Evolutionary conservation across 2,113 vertebrate species (phyloP).

Genomic region (Nesoenas mayeri): DNA sequence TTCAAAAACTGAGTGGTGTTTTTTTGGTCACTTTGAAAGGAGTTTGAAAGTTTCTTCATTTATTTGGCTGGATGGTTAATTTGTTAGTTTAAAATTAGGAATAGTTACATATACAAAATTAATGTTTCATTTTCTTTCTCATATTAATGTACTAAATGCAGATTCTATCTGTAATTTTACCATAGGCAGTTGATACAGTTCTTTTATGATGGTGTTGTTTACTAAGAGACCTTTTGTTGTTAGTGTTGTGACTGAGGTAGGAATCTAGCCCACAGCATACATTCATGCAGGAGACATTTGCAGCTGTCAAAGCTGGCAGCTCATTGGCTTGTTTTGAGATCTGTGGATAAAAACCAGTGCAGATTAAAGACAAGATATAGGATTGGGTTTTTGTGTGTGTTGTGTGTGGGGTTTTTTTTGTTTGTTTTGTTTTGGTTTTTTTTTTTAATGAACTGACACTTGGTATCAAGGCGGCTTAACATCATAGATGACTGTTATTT

Average conservation of each 20-base stretch:
- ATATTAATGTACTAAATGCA: neutral
- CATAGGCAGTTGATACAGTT: neutral
- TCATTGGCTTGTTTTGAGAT: conserved; percentile 14
- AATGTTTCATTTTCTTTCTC: neutral
- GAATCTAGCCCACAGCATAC: conserved; percentile 22
- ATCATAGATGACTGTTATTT: neutral
- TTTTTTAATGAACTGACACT: neutral
- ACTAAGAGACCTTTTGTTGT: neutral
- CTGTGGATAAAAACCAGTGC: neutral
- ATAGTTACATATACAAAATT: neutral
- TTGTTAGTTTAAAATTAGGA: neutral
- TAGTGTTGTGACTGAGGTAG: neutral
- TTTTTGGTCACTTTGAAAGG: neutral
- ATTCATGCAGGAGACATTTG: neutral
- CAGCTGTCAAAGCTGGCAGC: conserved; percentile 38
- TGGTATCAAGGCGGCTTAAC: neutral
- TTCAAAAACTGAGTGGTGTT: neutral
- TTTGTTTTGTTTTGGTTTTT: neutral
- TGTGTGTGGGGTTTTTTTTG: no score
- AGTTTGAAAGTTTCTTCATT: neutral
- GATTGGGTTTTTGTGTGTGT: neutral
- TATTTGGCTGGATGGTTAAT: neutral
- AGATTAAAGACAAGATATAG: conserved; percentile 38
- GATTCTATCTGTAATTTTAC: neutral
- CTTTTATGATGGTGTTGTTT: neutral